phyloP scores from a whole-genome alignment of 2,888 invertebrate species.

The Argyresthia goedartella region DNA sequence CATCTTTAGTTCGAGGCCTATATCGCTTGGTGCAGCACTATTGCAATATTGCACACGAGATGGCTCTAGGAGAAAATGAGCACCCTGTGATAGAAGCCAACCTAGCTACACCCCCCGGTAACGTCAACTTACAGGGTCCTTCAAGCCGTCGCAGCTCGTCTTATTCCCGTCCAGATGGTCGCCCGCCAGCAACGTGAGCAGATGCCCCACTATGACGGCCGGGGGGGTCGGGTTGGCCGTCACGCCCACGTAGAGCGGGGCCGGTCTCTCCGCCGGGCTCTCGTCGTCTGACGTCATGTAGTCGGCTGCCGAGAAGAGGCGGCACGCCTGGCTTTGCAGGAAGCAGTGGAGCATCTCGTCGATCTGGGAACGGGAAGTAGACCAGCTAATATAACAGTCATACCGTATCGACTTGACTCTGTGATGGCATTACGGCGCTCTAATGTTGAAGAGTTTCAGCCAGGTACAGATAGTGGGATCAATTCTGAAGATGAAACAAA shows the following conservation, averaged over 20 bases:
- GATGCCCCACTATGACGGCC: conserved; percentile 70
- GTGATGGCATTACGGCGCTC: no score
- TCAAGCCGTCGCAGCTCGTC: conserved; percentile 22
- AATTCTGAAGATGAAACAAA: no score
- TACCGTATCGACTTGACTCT: no score
- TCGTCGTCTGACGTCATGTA: conserved; percentile 36
- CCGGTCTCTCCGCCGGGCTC: conserved; percentile 29
- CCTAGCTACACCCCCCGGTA: no score
- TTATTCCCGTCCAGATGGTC: conserved; percentile 26
- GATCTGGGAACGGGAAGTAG: conserved; percentile 65
- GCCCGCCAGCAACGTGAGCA: conserved; percentile 76
- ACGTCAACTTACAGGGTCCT: not conserved
- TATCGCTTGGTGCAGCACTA: no score
- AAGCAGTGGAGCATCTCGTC: conserved; percentile 86
- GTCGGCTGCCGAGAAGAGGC: conserved; percentile 68
- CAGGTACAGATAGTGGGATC: no score
- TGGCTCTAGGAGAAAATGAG: no score
- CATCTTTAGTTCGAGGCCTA: no score
- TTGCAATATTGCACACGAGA: no score
- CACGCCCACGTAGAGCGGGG: conserved; percentile 75
- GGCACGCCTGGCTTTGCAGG: conserved; percentile 78
- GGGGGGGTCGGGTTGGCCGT: conserved; percentile 51
- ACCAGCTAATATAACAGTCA: no score
- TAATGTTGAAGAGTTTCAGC: no score
- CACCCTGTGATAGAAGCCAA: no score